A percentile compares a stretch with the other conserved stretches of the same genome.
Evolutionary conservation across 2,113 vertebrate species (phyloP).

Genomic region (Sclerurus mexicanus): DNA sequence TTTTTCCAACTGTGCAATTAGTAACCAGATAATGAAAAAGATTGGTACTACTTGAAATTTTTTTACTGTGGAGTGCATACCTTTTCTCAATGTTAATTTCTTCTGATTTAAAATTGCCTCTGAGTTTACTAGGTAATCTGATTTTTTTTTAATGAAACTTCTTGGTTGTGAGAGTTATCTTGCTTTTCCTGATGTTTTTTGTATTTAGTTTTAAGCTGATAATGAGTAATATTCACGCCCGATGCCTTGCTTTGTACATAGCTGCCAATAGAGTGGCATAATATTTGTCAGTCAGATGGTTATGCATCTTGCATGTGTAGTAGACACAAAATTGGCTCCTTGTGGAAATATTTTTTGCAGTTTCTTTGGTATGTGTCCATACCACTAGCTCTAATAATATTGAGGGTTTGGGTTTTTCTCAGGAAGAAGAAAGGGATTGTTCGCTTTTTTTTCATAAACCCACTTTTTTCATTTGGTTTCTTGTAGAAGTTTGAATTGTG

Average conservation of each 20-base stretch:
- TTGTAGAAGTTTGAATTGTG: background rate
- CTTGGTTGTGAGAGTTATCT: background rate
- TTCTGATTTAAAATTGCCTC: background rate
- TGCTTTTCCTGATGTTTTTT: background rate
- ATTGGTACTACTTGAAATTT: background rate
- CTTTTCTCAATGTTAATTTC: background rate
- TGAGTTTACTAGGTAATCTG: background rate
- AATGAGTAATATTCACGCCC: background rate
- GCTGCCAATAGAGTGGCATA: background rate
- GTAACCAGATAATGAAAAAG: background rate
- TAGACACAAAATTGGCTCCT: background rate
- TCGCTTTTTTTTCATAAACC: background rate
- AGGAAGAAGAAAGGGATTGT: background rate
- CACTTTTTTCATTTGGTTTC: background rate
- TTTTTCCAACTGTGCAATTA: background rate
- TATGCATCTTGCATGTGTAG: background rate
- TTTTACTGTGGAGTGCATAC: background rate
- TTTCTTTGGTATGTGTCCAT: background rate
- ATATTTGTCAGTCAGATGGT: conserved; percentile 45
- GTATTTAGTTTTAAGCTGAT: background rate
- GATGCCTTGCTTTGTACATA: background rate
- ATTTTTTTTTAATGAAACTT: background rate
- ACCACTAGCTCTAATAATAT: background rate
- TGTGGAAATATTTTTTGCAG: background rate
- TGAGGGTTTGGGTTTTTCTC: background rate